phyloP scores from a whole-genome alignment of 2,888 invertebrate genomes.

The Nyleta sp. region DNA sequence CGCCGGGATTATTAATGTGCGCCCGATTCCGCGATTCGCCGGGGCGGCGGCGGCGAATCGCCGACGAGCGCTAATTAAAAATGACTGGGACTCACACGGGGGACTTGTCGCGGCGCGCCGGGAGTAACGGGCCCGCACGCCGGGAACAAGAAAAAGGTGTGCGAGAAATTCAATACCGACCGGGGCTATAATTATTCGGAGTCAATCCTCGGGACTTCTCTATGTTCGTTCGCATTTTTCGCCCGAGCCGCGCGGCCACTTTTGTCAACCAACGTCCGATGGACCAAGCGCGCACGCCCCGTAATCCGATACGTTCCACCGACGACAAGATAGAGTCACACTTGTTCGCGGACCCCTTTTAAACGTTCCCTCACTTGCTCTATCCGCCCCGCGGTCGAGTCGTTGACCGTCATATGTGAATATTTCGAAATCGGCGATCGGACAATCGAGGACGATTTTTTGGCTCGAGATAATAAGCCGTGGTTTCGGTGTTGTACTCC shows the following conservation, averaged over 20 bases:
- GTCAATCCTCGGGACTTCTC: constrained; percentile 50
- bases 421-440: too few relatives aligned
- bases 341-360: constrained; percentile 67
- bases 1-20: constrained; percentile 21
- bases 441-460: too few relatives aligned
- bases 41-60: too few relatives aligned
- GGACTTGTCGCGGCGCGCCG: constrained; percentile 24
- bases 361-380: constrained; percentile 6
- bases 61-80: constrained; percentile 31
- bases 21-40: constrained; percentile 1
- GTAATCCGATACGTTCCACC: constrained; percentile 79
- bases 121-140: constrained; percentile 31
- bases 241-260: neutral
- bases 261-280: too few relatives aligned
- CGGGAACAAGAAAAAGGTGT: constrained; percentile 50
- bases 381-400: neutral
- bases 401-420: too few relatives aligned
- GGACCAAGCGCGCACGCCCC: constrained; percentile 73
- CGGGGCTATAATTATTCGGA: constrained; percentile 62
- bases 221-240: constrained; percentile 14
- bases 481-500: too few relatives aligned
- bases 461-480: too few relatives aligned
- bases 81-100: constrained; percentile 8
- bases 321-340: constrained; percentile 78
- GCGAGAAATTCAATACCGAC: constrained; percentile 57